These are phyloP conservation scores for Cantharis flavilabris DNA, from an alignment of 2,888 invertebrate species.

Conservation along the genomic window DNA sequence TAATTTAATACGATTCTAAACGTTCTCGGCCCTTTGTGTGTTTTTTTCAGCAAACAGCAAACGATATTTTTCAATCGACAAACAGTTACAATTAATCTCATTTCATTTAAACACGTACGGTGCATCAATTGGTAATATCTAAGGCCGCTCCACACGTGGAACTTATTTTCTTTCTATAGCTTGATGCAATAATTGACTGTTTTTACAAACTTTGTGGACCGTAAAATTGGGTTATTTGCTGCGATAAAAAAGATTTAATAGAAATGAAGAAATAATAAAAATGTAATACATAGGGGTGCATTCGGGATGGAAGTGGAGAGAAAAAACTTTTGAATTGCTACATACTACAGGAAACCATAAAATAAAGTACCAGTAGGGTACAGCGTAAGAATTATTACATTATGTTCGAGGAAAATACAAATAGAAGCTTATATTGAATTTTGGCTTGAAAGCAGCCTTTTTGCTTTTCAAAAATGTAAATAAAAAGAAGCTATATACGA, in stretches of 20 bases:
- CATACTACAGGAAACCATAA: conserved; percentile 2
- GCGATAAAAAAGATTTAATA: not conserved
- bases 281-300: not conserved
- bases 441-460: too few species aligned
- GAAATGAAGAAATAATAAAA: not conserved
- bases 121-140: not conserved
- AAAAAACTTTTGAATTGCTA: conserved; percentile 10
- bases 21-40: not conserved
- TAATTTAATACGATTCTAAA: conserved; percentile 15
- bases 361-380: not conserved
- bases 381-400: not conserved
- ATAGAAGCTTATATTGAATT: too few species aligned
- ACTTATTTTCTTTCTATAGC: not conserved
- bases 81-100: not conserved
- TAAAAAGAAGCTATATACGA: too few species aligned
- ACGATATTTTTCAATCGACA: not conserved
- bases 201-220: not conserved
- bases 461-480: too few species aligned
- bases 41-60: not conserved
- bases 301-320: not conserved
- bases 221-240: not conserved
- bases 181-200: not conserved
- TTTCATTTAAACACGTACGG: not conserved
- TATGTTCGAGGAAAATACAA: too few species aligned
- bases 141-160: not conserved